A percentile compares a stretch with the other conserved stretches of the same genome.
Evolutionary conservation across 2,888 invertebrate species (phyloP).

Genomic region (Minunthozetes semirufus): DNA sequence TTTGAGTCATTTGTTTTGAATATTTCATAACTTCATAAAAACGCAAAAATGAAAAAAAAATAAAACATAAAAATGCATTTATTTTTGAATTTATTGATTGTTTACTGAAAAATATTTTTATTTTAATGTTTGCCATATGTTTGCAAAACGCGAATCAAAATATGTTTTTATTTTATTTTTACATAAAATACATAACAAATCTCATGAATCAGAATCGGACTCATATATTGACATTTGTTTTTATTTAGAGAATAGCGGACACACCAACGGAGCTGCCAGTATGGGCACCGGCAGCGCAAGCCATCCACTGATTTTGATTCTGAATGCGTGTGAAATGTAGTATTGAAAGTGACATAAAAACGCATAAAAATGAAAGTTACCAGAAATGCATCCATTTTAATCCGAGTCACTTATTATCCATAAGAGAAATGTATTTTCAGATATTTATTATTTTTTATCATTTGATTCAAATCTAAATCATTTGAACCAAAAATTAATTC

Average conservation of each 20-base stretch:
- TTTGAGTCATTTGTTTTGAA: too few relatives aligned
- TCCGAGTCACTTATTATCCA: not conserved
- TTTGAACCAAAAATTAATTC: not conserved
- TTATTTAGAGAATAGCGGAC: not conserved
- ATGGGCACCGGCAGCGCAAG: not conserved
- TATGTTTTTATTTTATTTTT: not conserved
- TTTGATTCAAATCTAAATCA: not conserved
- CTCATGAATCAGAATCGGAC: not conserved
- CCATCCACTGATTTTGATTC: not conserved
- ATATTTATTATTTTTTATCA: not conserved
- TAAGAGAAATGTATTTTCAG: not conserved
- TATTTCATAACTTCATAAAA: too few relatives aligned
- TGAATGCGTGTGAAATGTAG: not conserved
- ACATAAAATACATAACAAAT: not conserved
- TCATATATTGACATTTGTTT: slow-evolving; percentile 6
- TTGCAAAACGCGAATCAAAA: not conserved
- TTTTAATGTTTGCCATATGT: not conserved
- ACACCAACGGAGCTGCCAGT: not conserved
- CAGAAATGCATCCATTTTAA: not conserved
- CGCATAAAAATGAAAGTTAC: not conserved
- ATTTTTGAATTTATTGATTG: not conserved
- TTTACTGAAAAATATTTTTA: not conserved
- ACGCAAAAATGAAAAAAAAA: too few relatives aligned
- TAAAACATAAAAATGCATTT: not conserved
- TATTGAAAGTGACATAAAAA: slow-evolving; percentile 17